Conservation (phyloP, 2,797 vertebrate genomes). For the Scarus forsteni region DNA sequence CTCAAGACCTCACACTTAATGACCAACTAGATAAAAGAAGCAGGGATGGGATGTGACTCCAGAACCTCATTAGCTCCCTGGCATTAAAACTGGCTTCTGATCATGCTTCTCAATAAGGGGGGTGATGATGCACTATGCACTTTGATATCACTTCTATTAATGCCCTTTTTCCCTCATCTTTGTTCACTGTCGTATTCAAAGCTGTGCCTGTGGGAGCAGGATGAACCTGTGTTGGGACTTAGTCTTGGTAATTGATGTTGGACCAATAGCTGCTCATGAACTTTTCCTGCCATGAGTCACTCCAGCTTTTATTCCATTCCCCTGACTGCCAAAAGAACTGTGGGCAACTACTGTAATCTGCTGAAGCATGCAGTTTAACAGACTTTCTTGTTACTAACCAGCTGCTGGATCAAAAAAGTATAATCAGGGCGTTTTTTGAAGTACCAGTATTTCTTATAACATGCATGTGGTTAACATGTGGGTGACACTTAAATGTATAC, state of each 20-base stretch:
- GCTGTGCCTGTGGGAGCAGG: background rate
- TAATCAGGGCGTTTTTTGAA: no score
- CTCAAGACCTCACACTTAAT: background rate
- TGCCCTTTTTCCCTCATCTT: background rate
- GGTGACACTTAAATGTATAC: no score
- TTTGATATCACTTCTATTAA: background rate
- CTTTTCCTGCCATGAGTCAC: background rate
- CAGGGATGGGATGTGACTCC: no score
- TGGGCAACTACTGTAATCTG: background rate
- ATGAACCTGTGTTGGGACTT: background rate
- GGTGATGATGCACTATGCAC: background rate
- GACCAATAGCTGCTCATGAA: background rate
- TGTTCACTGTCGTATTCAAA: background rate
- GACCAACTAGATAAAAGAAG: background rate
- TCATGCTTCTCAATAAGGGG: background rate
- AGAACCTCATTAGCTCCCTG: background rate
- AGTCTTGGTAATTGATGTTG: background rate
- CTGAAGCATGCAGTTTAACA: no score
- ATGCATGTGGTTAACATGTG: no score
- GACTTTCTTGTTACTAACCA: background rate
- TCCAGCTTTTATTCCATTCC: background rate
- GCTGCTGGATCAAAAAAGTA: background rate
- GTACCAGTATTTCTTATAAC: no score
- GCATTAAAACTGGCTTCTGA: background rate
- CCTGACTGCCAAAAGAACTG: background rate